phyloP scores from a whole-genome alignment of 2,888 invertebrate species.

The Cenopis cana region DNA sequence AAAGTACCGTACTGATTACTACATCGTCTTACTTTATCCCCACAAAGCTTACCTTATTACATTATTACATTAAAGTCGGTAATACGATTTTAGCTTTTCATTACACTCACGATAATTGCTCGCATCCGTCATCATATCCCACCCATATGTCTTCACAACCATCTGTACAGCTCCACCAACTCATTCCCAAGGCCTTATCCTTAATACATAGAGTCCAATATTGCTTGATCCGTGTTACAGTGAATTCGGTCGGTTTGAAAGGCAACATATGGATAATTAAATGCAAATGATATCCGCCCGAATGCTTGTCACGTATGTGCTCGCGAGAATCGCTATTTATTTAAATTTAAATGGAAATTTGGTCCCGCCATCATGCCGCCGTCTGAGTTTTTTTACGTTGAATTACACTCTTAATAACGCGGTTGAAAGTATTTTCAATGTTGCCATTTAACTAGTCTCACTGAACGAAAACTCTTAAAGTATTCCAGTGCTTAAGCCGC shows the following conservation, averaged over 20 bases:
- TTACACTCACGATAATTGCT: conserved; percentile 1
- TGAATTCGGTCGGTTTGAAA: background rate
- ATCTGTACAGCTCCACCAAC: background rate
- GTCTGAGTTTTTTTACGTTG: conserved; percentile 1
- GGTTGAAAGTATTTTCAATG: background rate
- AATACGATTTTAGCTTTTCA: background rate
- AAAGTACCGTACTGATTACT: no score
- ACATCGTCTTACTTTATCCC: no score
- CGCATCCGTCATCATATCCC: background rate
- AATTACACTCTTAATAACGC: background rate
- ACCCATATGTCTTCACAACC: background rate
- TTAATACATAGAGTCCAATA: background rate
- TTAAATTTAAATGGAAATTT: conserved; percentile 45
- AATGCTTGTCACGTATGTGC: conserved; percentile 37
- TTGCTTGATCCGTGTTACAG: background rate
- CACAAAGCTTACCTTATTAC: no score
- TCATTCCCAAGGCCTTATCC: background rate
- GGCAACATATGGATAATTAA: conserved; percentile 40
- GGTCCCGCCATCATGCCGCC: no score
- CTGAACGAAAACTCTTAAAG: no score
- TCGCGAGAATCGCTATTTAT: conserved; percentile 40
- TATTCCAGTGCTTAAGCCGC: no score
- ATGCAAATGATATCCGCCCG: conserved; percentile 43
- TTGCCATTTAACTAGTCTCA: no score
- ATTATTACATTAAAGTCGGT: background rate